A percentile compares a stretch with the other conserved stretches of the same genome.
phyloP scores from a whole-genome alignment of 2,113 vertebrate genomes.

The Spea bombifrons region DNA sequence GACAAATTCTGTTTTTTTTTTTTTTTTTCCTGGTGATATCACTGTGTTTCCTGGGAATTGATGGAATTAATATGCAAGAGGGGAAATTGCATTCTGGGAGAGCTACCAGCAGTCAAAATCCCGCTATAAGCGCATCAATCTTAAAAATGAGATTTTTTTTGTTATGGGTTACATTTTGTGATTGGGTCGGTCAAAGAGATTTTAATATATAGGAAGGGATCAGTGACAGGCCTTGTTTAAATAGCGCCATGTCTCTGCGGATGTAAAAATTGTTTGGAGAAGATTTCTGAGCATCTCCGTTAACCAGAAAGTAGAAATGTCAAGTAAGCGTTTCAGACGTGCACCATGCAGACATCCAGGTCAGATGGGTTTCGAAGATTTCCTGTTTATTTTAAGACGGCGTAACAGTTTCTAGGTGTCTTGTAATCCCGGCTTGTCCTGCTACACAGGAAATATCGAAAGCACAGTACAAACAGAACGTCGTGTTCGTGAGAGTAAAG shows the following conservation, averaged over 20 bases:
- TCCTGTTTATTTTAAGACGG: constrained; percentile 40
- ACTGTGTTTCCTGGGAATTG: not conserved
- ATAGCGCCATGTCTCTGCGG: constrained; percentile 18
- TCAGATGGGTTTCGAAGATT: constrained; percentile 43
- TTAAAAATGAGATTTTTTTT: constrained; percentile 14
- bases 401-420: constrained; percentile 35
- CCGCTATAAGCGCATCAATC: constrained; percentile 33
- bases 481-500: not conserved
- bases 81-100: constrained; percentile 24
- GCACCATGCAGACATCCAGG: constrained; percentile 42
- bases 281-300: constrained; percentile 31
- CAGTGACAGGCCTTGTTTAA: constrained; percentile 42
- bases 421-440: not conserved
- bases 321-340: constrained; percentile 37
- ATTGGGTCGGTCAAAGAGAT: constrained; percentile 15
- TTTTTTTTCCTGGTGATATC: constrained; percentile 7
- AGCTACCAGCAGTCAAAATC: constrained; percentile 22
- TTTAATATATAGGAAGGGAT: constrained; percentile 4
- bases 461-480: not conserved
- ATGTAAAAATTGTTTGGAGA: constrained; percentile 35
- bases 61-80: constrained; percentile 26
- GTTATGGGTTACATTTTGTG: constrained; percentile 13
- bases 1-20: too few relatives aligned
- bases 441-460: constrained; percentile 28
- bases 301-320: constrained; percentile 45